A percentile compares a stretch with the other conserved stretches of the same genome.
phyloP scores from a whole-genome alignment of 2,888 invertebrate species.

The Druceiella hillmani region DNA sequence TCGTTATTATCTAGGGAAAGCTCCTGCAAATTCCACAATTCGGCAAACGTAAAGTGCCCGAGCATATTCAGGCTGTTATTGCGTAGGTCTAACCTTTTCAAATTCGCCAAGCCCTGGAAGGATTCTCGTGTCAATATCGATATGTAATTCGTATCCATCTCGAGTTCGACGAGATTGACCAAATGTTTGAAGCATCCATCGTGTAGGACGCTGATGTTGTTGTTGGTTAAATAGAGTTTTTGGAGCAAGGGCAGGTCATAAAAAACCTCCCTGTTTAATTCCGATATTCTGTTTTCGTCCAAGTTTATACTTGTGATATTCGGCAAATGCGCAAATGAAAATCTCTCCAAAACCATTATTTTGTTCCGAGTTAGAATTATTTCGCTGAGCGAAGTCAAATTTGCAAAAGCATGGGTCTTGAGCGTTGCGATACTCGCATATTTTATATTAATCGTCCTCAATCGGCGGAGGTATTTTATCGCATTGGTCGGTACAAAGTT shows the following conservation, averaged over 20 bases:
- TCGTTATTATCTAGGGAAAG: constrained; percentile 66
- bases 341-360: constrained; percentile 59
- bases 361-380: constrained; percentile 66
- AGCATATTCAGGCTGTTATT: constrained; percentile 69
- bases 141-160: constrained; percentile 73
- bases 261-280: constrained; percentile 70
- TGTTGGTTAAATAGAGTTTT: constrained; percentile 77
- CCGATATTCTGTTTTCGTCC: constrained; percentile 69
- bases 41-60: constrained; percentile 73
- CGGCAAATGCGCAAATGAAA: constrained; percentile 68
- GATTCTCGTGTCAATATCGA: constrained; percentile 69
- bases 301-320: constrained; percentile 64
- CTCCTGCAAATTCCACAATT: constrained; percentile 67
- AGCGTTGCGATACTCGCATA: constrained; percentile 68
- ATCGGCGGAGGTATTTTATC: constrained; percentile 57
- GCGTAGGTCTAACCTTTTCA: constrained; percentile 68
- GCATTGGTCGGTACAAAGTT: constrained; percentile 70
- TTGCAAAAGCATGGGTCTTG: constrained; percentile 69
- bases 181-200: constrained; percentile 77
- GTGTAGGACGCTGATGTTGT: constrained; percentile 78
- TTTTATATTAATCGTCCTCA: constrained; percentile 64
- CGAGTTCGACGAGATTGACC: constrained; percentile 68
- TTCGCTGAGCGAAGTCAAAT: constrained; percentile 61
- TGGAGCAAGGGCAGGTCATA: constrained; percentile 65
- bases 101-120: constrained; percentile 68